Evolutionary conservation across 2,113 vertebrate genomes (phyloP).

Genomic region (Pangasianodon hypophthalmus): DNA sequence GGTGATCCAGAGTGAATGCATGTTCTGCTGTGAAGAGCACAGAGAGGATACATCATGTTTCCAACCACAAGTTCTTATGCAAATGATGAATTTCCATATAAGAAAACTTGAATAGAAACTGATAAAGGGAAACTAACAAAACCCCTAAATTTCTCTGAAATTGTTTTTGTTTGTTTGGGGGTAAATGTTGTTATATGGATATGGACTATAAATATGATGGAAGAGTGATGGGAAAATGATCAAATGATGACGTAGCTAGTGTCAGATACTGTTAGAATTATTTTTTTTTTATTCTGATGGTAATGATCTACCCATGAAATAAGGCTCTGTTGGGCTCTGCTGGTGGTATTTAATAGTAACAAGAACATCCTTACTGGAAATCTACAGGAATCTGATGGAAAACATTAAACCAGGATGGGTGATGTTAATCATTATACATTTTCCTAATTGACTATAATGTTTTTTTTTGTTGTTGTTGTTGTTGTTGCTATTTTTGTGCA

Average conservation of each 20-base stretch:
- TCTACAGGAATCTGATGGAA: not conserved
- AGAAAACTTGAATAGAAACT: not conserved
- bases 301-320: not conserved
- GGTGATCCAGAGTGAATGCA: not conserved
- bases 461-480: not conserved
- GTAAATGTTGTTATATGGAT: not conserved
- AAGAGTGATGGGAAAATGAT: not conserved
- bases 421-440: not conserved
- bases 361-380: not conserved
- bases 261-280: not conserved
- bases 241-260: not conserved
- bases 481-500: not conserved
- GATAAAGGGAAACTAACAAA: not conserved
- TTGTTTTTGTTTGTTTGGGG: not conserved
- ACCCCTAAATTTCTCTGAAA: not conserved
- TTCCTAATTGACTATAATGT: not conserved
- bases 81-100: not conserved
- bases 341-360: not conserved
- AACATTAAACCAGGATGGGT: not conserved
- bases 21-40: not conserved
- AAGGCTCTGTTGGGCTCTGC: not conserved
- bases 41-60: not conserved
- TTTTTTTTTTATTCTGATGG: not conserved
- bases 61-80: not conserved
- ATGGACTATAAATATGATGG: not conserved